Evolutionary conservation across 1,140 invertebrate species (phyloP).

Genomic region (Dendrolimus kikuchii): DNA sequence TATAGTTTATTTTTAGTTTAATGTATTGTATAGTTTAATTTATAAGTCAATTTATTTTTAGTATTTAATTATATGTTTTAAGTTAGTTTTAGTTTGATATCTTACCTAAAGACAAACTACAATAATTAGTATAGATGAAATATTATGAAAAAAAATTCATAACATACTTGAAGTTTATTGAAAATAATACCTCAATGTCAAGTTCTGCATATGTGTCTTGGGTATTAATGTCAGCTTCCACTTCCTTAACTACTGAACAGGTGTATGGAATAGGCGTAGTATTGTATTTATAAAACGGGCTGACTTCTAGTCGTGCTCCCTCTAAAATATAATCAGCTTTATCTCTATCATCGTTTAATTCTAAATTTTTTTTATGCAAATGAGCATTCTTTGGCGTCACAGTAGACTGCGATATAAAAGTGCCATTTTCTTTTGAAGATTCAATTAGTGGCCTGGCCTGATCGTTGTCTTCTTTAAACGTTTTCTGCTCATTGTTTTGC

Average conservation of each 20-base stretch:
- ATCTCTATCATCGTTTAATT: constrained; percentile 19
- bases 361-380: constrained; percentile 8
- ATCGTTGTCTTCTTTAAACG: constrained; percentile 18
- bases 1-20: no score
- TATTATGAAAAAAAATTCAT: no score
- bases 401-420: constrained; percentile 21
- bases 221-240: constrained; percentile 38
- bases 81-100: no score
- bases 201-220: constrained; percentile 37
- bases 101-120: no score
- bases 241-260: constrained; percentile 27
- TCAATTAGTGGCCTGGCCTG: constrained; percentile 13
- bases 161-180: not conserved
- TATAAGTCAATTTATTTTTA: no score
- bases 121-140: no score
- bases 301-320: constrained; percentile 11
- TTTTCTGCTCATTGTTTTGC: constrained; percentile 15
- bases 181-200: constrained; percentile 40
- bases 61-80: no score
- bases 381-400: constrained; percentile 10
- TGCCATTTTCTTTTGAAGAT: constrained; percentile 14
- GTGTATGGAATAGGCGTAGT: constrained; percentile 15
- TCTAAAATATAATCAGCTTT: constrained; percentile 39
- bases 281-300: constrained; percentile 24
- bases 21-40: no score